Conservation (phyloP, 2,888 invertebrate species). For the Phragmatobia fuliginosa region DNA sequence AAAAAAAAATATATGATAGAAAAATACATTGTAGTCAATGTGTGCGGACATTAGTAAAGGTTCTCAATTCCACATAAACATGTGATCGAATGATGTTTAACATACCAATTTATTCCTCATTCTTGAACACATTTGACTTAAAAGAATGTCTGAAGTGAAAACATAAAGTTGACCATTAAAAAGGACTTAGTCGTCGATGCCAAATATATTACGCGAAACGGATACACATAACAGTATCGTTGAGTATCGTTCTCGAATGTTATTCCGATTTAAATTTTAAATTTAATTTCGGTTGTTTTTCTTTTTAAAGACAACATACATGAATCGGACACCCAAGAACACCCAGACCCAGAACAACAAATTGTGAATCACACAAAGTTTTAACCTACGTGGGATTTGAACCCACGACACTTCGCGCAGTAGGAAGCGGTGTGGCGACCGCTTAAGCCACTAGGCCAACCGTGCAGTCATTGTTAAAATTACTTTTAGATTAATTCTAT, state of each 20-base stretch:
- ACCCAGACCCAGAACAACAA: too few relatives aligned
- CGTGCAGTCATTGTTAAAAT: too few relatives aligned
- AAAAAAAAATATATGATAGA: too few relatives aligned
- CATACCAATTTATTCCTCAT: neutral
- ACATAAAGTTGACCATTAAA: neutral
- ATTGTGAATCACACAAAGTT: too few relatives aligned
- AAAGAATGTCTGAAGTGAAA: neutral
- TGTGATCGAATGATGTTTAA: neutral
- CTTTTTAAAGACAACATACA: too few relatives aligned
- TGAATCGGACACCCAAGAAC: too few relatives aligned
- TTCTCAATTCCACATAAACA: neutral
- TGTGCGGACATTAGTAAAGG: neutral
- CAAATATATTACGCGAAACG: neutral
- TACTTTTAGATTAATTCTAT: neutral
- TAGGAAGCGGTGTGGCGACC: too few relatives aligned
- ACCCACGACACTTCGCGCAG: too few relatives aligned
- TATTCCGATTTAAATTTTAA: neutral
- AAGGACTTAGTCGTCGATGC: neutral
- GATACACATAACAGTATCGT: constrained; percentile 1
- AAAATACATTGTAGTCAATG: too few relatives aligned
- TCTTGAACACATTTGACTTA: neutral
- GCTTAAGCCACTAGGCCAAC: too few relatives aligned
- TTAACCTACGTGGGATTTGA: too few relatives aligned
- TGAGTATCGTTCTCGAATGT: neutral
- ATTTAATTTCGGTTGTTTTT: neutral